Percentiles rank a stretch among this genome's conserved stretches.
Evolutionary conservation across 2,888 invertebrate genomes (phyloP).

Genomic region (Archips crataeganus): DNA sequence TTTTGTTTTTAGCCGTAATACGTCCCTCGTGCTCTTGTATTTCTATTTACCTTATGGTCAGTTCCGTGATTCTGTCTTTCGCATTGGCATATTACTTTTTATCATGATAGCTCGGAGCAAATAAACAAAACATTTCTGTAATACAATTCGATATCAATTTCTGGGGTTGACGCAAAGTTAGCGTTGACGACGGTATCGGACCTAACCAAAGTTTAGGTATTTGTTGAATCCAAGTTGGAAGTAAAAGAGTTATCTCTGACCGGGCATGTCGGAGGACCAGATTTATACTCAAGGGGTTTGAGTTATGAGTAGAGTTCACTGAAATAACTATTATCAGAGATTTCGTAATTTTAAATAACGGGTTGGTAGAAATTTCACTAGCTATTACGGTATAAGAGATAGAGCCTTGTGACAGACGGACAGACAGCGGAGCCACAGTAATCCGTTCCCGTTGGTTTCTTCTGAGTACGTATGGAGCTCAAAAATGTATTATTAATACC

Average conservation of each 20-base stretch:
- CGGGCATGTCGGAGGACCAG: slow-evolving; percentile 17
- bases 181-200: slow-evolving; percentile 36
- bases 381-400: too few species aligned
- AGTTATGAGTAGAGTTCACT: not conserved
- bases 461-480: too few species aligned
- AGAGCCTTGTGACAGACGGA: too few species aligned
- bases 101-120: not conserved
- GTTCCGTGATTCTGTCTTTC: too few species aligned
- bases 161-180: slow-evolving; percentile 29
- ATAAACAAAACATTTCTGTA: slow-evolving; percentile 17
- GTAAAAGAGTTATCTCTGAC: slow-evolving; percentile 33
- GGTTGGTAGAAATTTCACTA: too few species aligned
- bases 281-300: slow-evolving; percentile 19
- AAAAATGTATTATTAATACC: too few species aligned
- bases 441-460: too few species aligned
- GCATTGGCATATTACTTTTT: too few species aligned
- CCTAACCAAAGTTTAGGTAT: slow-evolving; percentile 29
- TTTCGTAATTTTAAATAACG: not conserved
- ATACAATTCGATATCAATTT: slow-evolving; percentile 28
- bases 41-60: too few species aligned
- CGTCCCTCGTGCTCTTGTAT: too few species aligned
- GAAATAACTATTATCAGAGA: not conserved
- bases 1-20: too few species aligned
- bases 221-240: slow-evolving; percentile 15
- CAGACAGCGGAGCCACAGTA: too few species aligned